Base-by-base conservation (phyloP, 2,113 vertebrate species). In the Nicator chloris region DNA sequence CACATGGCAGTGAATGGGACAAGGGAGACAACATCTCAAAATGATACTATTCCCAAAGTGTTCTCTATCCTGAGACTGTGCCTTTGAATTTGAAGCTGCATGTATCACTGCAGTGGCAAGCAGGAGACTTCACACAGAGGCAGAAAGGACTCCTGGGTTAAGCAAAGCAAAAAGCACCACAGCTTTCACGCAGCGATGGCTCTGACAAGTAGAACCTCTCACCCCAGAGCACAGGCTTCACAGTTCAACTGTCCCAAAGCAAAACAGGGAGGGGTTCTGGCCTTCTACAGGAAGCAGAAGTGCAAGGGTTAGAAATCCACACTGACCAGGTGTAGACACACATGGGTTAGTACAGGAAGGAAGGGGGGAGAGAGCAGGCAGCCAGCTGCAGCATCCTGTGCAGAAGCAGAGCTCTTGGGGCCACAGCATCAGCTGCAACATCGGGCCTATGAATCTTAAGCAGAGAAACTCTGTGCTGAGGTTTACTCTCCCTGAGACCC, bases 281-380 rank as follows among this genome's bases (percentile, higher is more conserved):
- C 51, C n/a, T 42, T 44, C 49, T 33, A 27, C 51, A 24, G 50
- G 53, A 42, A 76, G n/a, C 45, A 56, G 63, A 76, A 50, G 13
- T 4, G 19, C n/a, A 50, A 50, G 10, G 33, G 39, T 53, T 30
- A 31, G 50, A 72, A 19, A 20, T 11, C 31, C 40, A 45, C 53
- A 7, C 12, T 33, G 59, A 17, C 11, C 17, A 61, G 45, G 68
- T 57, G 50, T 7, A 40, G 39, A 13, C 2, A 44, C 7, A 11
- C 54, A 47, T 6, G 30, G 2, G 7, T 5, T 31, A 37, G 60
- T 0, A 47, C 16, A 47, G 85, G 47, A 87, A 89, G 69, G 69
- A 89, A 80, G 33, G 0, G 26, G 9, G 9, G 18, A 65, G 61
- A 47, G n/a, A 70, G n/a, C 15, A 0, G 0, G 35, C 90, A 76